Base-by-base conservation (phyloP, 2,888 invertebrate species). In the Clunio marinus region DNA sequence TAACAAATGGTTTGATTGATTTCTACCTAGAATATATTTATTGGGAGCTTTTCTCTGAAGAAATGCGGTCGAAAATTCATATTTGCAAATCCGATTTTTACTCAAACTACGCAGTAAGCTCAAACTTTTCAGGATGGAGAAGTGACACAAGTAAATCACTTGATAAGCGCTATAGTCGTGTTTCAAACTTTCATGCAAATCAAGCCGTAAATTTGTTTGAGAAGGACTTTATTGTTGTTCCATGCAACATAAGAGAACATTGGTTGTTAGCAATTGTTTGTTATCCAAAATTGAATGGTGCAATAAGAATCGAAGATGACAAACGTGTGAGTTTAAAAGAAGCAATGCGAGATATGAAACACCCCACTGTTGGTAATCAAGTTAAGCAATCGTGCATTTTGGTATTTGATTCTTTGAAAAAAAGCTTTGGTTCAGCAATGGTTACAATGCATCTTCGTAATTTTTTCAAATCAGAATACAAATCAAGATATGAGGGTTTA, bases 251-350 rank as follows among this genome's bases (percentile, higher is more conserved):
- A 81, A 92, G 93, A 82, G 93, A 91, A 59, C 98, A 98, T 81
- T 98, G 98, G 98, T 97, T 94, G 80, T 84, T 99, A 73, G 96
- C 96, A 1, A 93, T 98, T 63, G 91, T 99, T 69, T 97, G 97
- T 77, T 97, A 88, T 77, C 96, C 98, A 55, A 88, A 89, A 66
- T 80, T 93, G 71, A 86, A 87, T 62, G 88, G 88, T 0, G 84
- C 86, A 66, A 81, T 86, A 62, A n/a, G n/a, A n/a, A 86, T 87
- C 72, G 84, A 84, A 77, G 81, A 83, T 70, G 81, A 81, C 45
- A 81, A 81, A 0, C 82, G 82, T 35, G 35, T 13, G 25, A 76
- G 76, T 25, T 77, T 76, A 70, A 77, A 79, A 69, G 71, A 70
- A 57, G 75, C 75, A 27, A 41, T 69, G 35, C 70, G 69, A 25